phyloP scores from a whole-genome alignment of 1,140 invertebrate species.

The Drosophila sulfurigaster region DNA sequence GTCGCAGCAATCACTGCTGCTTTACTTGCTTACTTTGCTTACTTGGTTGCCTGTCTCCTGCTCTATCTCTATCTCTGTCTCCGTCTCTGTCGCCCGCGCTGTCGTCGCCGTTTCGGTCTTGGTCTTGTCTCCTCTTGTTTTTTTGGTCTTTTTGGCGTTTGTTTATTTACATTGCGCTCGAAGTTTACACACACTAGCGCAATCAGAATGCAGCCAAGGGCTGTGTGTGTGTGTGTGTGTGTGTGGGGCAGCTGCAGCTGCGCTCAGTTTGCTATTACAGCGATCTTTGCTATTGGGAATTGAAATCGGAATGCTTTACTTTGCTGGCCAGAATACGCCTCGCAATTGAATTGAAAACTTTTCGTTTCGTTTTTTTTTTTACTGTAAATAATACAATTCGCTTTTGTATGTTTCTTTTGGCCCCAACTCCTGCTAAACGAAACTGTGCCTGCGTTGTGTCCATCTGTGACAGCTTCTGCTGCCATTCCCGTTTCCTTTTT shows the following conservation, averaged over 20 bases:
- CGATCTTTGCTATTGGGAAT: conserved; percentile 45
- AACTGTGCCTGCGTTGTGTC: neutral
- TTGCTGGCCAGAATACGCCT: conserved; percentile 35
- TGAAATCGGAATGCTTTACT: conserved; percentile 35
- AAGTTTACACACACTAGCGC: conserved; percentile 68
- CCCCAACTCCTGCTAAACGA: neutral
- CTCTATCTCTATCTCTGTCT: too few species aligned
- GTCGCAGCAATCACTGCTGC: conserved; percentile 10
- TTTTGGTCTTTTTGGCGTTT: conserved; percentile 72
- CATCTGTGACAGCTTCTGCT: conserved; percentile 35
- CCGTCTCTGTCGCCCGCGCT: conserved; percentile 14
- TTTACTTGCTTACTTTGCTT: conserved; percentile 13
- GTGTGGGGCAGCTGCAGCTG: conserved; percentile 61
- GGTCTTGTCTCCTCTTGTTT: conserved; percentile 30
- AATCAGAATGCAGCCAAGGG: conserved; percentile 25
- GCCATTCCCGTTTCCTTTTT: conserved; percentile 3
- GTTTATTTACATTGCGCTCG: conserved; percentile 80
- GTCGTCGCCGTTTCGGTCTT: conserved; percentile 41
- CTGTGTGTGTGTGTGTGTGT: conserved; percentile 27
- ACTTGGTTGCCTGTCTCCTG: neutral
- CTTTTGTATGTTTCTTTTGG: conserved; percentile 34
- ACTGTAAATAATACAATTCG: conserved; percentile 55
- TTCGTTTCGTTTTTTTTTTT: conserved; percentile 4
- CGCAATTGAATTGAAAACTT: conserved; percentile 65
- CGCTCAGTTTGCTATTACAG: conserved; percentile 48